Percentiles rank a stretch among this genome's conserved stretches.
phyloP scores from a whole-genome alignment of 1,140 invertebrate species.

The Antheraea mylitta region DNA sequence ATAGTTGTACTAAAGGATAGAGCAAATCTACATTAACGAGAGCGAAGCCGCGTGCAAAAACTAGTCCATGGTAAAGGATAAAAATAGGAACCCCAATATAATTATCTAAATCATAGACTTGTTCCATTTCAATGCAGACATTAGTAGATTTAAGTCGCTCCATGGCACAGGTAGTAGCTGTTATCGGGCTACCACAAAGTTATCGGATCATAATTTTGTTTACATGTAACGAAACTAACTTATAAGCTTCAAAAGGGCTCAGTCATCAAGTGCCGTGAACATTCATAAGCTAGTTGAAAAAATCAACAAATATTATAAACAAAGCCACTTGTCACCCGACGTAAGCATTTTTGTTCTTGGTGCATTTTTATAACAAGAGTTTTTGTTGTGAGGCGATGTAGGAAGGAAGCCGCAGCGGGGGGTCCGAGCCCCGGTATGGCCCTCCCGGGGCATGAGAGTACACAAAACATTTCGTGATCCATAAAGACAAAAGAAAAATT shows the following conservation, averaged over 20 bases:
- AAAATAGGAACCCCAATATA: background rate
- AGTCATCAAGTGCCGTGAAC: slow-evolving; percentile 59
- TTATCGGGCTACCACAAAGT: slow-evolving; percentile 16
- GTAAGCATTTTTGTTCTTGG: slow-evolving; percentile 63
- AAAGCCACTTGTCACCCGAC: slow-evolving; percentile 72
- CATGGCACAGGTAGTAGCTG: background rate
- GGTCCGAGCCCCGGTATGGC: slow-evolving; percentile 44
- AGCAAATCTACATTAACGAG: too few relatives aligned
- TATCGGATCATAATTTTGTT: slow-evolving; percentile 22
- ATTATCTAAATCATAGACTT: background rate
- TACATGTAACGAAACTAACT: slow-evolving; percentile 19
- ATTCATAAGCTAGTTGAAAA: slow-evolving; percentile 61
- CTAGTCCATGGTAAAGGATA: too few relatives aligned
- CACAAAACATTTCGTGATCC: slow-evolving; percentile 76
- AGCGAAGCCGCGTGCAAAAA: too few relatives aligned
- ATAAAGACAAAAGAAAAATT: slow-evolving; percentile 75
- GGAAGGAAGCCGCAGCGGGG: slow-evolving; percentile 71
- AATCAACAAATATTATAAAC: slow-evolving; percentile 72
- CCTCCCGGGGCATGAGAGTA: slow-evolving; percentile 58
- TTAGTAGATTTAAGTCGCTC: background rate
- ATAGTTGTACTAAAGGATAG: too few relatives aligned
- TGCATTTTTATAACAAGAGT: slow-evolving; percentile 69
- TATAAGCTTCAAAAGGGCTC: slow-evolving; percentile 38
- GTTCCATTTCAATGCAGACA: background rate
- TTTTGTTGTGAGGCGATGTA: slow-evolving; percentile 69